These are phyloP conservation scores for Craseonycteris thonglongyai DNA, from an alignment of 2,113 vertebrate genomes.

Conservation along the genomic window DNA sequence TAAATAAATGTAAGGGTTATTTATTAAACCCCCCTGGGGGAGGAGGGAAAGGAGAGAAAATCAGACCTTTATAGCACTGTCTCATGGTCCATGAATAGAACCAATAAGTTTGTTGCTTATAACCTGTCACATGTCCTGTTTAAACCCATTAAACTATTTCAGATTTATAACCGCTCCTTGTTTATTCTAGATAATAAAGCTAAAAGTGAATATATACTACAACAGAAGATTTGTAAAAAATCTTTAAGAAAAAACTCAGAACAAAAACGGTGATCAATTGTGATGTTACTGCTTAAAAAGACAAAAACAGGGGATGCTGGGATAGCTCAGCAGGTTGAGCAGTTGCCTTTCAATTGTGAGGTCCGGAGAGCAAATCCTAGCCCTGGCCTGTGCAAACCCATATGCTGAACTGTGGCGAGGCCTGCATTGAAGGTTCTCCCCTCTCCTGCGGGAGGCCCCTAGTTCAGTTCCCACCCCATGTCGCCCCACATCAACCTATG, in stretches of 20 bases:
- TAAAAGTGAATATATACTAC: not conserved
- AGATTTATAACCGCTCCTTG: not conserved
- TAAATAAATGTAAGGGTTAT: slow-evolving; percentile 20
- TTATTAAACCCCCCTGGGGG: slow-evolving; percentile 42
- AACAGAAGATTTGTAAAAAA: not conserved
- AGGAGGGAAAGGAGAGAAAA: too few species aligned
- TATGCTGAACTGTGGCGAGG: too few species aligned
- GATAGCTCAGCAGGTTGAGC: too few species aligned
- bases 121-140: not conserved
- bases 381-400: too few species aligned
- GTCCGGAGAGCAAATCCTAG: too few species aligned
- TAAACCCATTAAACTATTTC: not conserved
- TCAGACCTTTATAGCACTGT: not conserved
- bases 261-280: not conserved
- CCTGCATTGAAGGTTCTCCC: too few species aligned
- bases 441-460: too few species aligned
- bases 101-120: not conserved
- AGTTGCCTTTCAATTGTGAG: too few species aligned
- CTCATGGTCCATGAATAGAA: not conserved
- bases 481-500: too few species aligned
- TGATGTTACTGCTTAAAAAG: not conserved
- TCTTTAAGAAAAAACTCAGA: not conserved
- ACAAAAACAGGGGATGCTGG: too few species aligned
- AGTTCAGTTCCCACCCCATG: too few species aligned
- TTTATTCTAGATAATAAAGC: not conserved